phyloP scores from a whole-genome alignment of 2,888 invertebrate species.

The Hedya salicella region DNA sequence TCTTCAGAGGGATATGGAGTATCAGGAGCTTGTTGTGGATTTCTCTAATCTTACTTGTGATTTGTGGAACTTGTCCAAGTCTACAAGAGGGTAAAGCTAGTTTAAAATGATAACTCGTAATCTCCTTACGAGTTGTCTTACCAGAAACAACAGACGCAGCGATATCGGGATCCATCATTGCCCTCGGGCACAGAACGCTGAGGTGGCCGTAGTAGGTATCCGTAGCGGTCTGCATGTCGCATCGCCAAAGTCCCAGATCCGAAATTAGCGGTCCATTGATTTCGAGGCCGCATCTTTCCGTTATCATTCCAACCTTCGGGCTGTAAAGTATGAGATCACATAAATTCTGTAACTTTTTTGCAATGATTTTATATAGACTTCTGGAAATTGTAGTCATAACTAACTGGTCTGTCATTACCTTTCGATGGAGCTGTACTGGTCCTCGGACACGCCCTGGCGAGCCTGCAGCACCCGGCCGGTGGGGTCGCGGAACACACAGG shows the following conservation, averaged over 20 bases:
- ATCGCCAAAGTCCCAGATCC: conserved; percentile 74
- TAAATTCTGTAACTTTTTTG: too few species aligned
- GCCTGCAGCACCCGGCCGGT: conserved; percentile 62
- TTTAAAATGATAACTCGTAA: too few species aligned
- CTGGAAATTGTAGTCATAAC: too few species aligned
- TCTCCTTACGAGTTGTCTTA: conserved; percentile 37
- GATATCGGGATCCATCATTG: conserved; percentile 54
- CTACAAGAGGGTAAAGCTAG: too few species aligned
- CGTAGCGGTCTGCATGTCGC: conserved; percentile 64
- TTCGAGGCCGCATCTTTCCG: conserved; percentile 62
- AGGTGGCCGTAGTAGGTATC: conserved; percentile 69
- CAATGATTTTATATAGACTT: too few species aligned
- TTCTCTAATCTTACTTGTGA: too few species aligned
- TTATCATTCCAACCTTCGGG: conserved; percentile 52
- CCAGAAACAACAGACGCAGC: conserved; percentile 54
- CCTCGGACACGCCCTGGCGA: conserved; percentile 63
- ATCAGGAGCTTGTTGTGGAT: too few species aligned
- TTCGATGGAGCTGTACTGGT: conserved; percentile 61
- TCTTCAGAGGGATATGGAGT: too few species aligned
- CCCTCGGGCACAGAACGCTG: conserved; percentile 59
- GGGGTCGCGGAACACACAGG: conserved; percentile 72
- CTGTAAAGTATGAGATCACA: conserved; percentile 53
- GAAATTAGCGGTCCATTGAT: conserved; percentile 55
- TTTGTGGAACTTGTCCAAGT: too few species aligned
- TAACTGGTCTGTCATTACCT: too few species aligned